These are phyloP conservation scores for Hydrophis major DNA, from an alignment of 2,797 vertebrate genomes.

Conservation along the genomic window DNA sequence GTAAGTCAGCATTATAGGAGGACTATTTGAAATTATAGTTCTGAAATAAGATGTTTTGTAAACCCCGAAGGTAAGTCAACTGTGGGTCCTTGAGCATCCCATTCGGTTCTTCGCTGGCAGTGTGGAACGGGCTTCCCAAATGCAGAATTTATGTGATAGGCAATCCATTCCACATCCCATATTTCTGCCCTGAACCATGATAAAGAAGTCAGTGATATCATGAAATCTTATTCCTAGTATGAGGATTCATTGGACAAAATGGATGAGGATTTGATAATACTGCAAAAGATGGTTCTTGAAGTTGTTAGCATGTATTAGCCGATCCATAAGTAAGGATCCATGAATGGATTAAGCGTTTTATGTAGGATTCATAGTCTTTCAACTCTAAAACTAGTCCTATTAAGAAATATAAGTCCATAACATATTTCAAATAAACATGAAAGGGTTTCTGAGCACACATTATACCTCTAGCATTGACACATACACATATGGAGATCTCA, in stretches of 20 bases:
- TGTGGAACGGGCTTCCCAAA: not conserved
- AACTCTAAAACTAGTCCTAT: not conserved
- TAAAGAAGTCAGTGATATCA: not conserved
- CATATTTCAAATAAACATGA: not conserved
- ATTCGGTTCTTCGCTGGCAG: not conserved
- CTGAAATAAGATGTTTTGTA: not conserved
- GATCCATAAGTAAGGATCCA: not conserved
- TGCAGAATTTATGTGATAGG: not conserved
- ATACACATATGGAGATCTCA: not conserved
- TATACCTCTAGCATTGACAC: not conserved
- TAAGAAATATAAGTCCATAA: not conserved
- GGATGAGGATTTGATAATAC: not conserved
- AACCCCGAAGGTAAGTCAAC: not conserved
- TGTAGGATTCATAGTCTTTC: fast-evolving
- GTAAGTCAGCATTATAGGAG: not conserved
- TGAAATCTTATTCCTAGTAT: not conserved
- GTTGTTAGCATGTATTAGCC: not conserved
- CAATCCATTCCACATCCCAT: not conserved
- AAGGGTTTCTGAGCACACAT: not conserved
- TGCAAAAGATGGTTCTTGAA: not conserved
- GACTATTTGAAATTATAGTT: not conserved
- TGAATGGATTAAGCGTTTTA: not conserved
- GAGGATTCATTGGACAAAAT: not conserved
- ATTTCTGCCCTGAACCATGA: not conserved
- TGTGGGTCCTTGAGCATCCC: not conserved